Base-by-base conservation (phyloP, 2,888 invertebrate species). In the Andrena haemorrhoa region DNA sequence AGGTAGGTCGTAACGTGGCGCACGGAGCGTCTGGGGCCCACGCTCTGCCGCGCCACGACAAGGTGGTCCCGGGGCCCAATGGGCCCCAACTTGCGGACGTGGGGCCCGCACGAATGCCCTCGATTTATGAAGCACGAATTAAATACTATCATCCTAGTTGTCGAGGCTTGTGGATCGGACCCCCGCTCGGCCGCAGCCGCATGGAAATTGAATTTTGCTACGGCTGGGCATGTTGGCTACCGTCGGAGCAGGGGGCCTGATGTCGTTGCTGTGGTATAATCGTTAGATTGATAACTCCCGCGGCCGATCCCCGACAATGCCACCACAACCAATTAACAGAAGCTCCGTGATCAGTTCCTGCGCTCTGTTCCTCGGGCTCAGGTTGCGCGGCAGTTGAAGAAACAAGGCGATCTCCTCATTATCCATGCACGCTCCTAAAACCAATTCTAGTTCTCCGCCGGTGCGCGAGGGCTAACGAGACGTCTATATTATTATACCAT, bases 401-500 rank as follows among this genome's bases (percentile, higher is more conserved):
- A 82, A 78, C 73, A 78, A 72, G 79, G 65, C 65, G 77, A 77
- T 75, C 61, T 47, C 33, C 91, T 93, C 91, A 93, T 93, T 93
- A 93, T 90, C 89, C 89, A 93, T 93, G 91, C 92, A 92, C 91
- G 87, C 86, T 88, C 90, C 89, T 89, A 90, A 90, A 92, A 91
- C 89, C 90, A 90, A 92, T 90, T 90, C 91, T 92, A 91, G 87
- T 76, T 81, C 75, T 83, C 79, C 71, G 75, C 63, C 75, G 85
- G 81, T 86, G 82, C 85, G 89, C 88, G 84, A 87, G 89, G 83
- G 88, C 91, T 93, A 93, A 93, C 92, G 91, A 93, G 93, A 93
- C 91, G 91, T 92, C 93, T 93, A 92, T 92, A 93, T 93, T 92
- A 93, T 92, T 92, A 93, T 92, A 87, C 87, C 88, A 33, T 76